Evolutionary conservation across 1,140 invertebrate genomes (phyloP).

Genomic region (Drosophila erecta): DNA sequence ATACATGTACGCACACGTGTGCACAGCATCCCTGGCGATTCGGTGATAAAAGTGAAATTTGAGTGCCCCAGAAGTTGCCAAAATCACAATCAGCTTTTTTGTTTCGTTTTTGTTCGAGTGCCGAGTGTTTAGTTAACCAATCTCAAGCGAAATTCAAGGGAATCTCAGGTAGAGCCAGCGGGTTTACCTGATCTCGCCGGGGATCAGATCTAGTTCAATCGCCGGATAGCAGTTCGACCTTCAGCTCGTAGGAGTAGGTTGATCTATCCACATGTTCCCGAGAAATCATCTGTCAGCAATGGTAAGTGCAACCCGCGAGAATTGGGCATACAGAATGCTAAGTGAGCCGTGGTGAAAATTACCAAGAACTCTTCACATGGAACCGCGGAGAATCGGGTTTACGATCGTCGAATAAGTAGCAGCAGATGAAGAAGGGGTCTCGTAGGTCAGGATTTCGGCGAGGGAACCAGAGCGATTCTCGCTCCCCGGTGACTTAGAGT

Average conservation of each 20-base stretch:
- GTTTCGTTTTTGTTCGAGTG: slow-evolving; percentile 53
- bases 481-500: slow-evolving; percentile 11
- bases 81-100: slow-evolving; percentile 30
- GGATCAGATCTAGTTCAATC: slow-evolving; percentile 3
- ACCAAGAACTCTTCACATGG: slow-evolving; percentile 24
- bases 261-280: slow-evolving; percentile 34
- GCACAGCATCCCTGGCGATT: slow-evolving; percentile 15
- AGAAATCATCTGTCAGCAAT: slow-evolving; percentile 40
- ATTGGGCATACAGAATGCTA: slow-evolving; percentile 24
- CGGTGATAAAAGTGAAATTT: slow-evolving; percentile 34
- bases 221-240: not conserved
- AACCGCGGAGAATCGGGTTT: slow-evolving; percentile 24
- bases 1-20: not conserved
- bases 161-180: slow-evolving; percentile 23
- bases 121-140: slow-evolving; percentile 12
- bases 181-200: slow-evolving; percentile 2
- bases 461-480: slow-evolving; percentile 37
- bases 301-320: slow-evolving; percentile 25
- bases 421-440: not conserved
- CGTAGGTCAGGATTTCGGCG: slow-evolving; percentile 32
- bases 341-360: slow-evolving; percentile 5
- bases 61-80: slow-evolving; percentile 7
- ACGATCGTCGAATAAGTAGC: slow-evolving; percentile 8
- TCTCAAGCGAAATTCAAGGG: slow-evolving; percentile 14
- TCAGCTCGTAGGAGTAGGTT: not conserved